Base-by-base conservation (phyloP, 64 coral and sea anemone species). In the Stylophora pistillata region DNA sequence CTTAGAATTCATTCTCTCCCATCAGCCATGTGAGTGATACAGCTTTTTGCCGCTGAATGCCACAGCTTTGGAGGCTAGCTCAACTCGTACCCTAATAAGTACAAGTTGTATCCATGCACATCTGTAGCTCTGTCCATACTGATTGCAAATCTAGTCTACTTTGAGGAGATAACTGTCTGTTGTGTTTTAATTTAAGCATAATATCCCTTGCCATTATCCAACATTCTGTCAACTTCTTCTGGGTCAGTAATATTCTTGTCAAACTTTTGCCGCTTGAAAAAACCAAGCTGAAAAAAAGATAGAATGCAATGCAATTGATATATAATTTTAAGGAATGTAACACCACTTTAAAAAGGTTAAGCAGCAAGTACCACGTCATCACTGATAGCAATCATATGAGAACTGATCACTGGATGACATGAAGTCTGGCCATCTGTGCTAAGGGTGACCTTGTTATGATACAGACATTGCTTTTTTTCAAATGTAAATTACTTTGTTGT, bases 231-330 rank as follows among this genome's bases (percentile, higher is more conserved):
- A 57, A 10, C 47, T 47, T 91, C 90, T 53, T 9, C 5, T 26
- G 82, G 41, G 47, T 77, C 79, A 15, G 59, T 91, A 27, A 91
- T 86, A n/a, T 91, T 91, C 57, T 85, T 85, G 85, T 91, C 90
- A 72, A 77, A 91, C 41, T 77, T 91, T 72, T 91, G 83, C 23
- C 90, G 81, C 74, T 86, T 91, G 61, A 91, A 91, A 27, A 91
- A 91, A 72, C 90, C 90, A 32, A 86, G n/a, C 82, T 91, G 58
- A 70, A 78, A 47, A 27, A 23, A 78, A 78, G 2, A 21, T 25
- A 68, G 26, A 21, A 28, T 68, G 13, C 12, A 68, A 25, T 28
- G 10, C 7, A 28, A 68, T 68, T 28, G 1, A n/a, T n/a, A 66
- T 66, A 68, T 11, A 12, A 66, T 66, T 20, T n/a, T 1, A 23